Evolutionary conservation across 2,888 invertebrate species (phyloP), one percentile per base, ranked within the genome.

Genomic region (Phortica magna): DNA sequence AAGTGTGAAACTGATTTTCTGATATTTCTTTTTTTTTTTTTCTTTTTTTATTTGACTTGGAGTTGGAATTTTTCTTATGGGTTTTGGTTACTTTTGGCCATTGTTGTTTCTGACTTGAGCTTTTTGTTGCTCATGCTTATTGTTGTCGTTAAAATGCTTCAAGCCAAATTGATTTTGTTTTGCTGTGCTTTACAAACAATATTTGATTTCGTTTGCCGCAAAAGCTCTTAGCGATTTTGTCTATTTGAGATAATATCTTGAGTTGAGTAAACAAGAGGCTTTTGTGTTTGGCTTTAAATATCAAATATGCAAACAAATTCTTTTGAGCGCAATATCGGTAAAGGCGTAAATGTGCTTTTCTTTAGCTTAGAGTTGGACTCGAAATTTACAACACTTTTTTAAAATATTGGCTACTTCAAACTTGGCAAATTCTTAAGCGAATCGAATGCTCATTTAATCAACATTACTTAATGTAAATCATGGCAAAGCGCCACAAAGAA

Each of bases 121-220:
- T 31, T 67, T 64, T 72, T 57, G 67, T 61, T 74, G 53, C 22
- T 76, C 22, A 31, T 22, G 41, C 68, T 61, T 68, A 43, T 73
- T 71, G 31, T 48, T 61, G 17, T 65, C 57, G 31, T n/a, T 43
- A 48, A 43, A 61, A 59, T 80, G 80, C 83, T 83, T 81, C 81
- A 74, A 76, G 78, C 73, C 61, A 78, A 75, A 79, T 79, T 78
- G 77, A 76, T 77, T 74, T 65, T 73, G 59, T 57, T 64, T 22
- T 17, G 19, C 73, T 12, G 75, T 67, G 48, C 43, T 70, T 73
- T 57, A 55, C 41, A 53, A 53, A 42, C 61, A 74, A 74, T 74
- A 53, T 74, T 74, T 22, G 48, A 9, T 68, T 68, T 42, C 19
- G 48, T 14, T 61, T 74, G 74, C 74, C 74, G 42, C 74, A 53